phyloP scores from a whole-genome alignment of 2,113 vertebrate genomes.

The Reinhardtius hippoglossoides region DNA sequence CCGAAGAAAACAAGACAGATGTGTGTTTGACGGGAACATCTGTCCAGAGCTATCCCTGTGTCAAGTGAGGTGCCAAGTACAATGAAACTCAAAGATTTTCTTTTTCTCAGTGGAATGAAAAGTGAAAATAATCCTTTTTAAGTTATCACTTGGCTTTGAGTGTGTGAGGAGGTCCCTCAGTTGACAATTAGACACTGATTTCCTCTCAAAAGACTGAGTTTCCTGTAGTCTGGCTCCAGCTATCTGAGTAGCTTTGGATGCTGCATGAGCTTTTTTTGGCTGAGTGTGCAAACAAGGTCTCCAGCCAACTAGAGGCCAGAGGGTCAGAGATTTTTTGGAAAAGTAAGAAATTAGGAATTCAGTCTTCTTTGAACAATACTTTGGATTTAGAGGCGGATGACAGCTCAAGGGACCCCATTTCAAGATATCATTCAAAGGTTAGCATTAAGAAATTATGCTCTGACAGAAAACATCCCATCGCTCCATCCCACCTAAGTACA shows the following conservation, averaged over 20 bases:
- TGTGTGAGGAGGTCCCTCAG: neutral
- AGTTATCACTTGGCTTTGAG: constrained; percentile 21
- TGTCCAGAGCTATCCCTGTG: constrained; percentile 41
- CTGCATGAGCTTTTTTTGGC: constrained; percentile 36
- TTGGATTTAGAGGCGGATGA: constrained; percentile 2
- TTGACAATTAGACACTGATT: constrained; percentile 35
- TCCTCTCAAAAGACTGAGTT: constrained; percentile 21
- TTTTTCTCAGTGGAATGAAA: constrained; percentile 33
- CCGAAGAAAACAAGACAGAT: constrained; percentile 50
- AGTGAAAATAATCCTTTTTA: neutral
- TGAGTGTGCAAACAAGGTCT: constrained; percentile 9
- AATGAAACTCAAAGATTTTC: constrained; percentile 37
- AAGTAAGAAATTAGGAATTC: constrained; percentile 21
- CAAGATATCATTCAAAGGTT: constrained; percentile 33
- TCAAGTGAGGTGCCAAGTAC: constrained; percentile 61
- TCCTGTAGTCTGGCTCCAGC: constrained; percentile 6
- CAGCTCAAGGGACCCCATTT: constrained; percentile 26
- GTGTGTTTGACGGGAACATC: constrained; percentile 59
- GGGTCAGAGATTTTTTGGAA: constrained; percentile 33
- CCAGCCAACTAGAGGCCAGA: constrained; percentile 14
- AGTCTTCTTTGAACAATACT: constrained; percentile 29
- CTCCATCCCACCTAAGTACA: constrained; percentile 11
- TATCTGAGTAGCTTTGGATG: constrained; percentile 25
- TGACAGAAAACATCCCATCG: constrained; percentile 17
- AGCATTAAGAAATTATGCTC: constrained; percentile 24